Evolutionary conservation across 2,888 invertebrate genomes (phyloP), one percentile per base, ranked within the genome.

Genomic region (Unio delphinus): DNA sequence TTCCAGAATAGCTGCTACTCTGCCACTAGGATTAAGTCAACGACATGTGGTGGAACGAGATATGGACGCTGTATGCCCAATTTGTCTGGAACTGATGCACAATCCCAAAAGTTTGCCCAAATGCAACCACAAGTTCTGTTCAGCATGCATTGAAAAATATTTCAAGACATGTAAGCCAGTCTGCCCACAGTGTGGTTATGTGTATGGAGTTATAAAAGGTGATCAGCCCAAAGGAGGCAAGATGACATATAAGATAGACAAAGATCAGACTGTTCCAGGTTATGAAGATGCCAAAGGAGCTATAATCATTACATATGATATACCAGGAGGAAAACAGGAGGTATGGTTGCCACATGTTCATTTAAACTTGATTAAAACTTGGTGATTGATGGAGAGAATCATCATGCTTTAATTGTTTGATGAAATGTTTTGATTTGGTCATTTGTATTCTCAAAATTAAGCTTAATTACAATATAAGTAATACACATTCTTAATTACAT

Each of bases 41-140:
- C 8, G 45, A 45, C 45, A 45, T 45, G 45, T 45, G 45, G 45
- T 11, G 11, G 45, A 45, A 45, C 45, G 45, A 45, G 45, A 45
- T 45, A 45, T 11, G 45, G 11, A 45, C 45, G 11, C 45, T 1
- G 45, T 45, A 5, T 84, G 84, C 67, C 72, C 78, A 18, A 80
- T 84, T 18, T 84, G 84, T 69, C 70, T 84, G 63, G 75, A 77
- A 61, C 61, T 66, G 45, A 61, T 78, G 1, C 65, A 57, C 11
- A 59, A 74, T 6, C 81, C 84, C n/a, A 75, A 79, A n/a, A 65
- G 61, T 55, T 70, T 84, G 18, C 65, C 64, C 1, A 70, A 70
- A 45, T 84, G 84, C 72, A 80, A 79, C 1, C 87, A 88, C 70
- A 61, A 18, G 7, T 88, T 86, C 69, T 87, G 86, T 69, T 69